A percentile compares a stretch with the other conserved stretches of the same genome.
phyloP scores from a whole-genome alignment of 1,140 invertebrate species.

The Cryptotermes secundus region DNA sequence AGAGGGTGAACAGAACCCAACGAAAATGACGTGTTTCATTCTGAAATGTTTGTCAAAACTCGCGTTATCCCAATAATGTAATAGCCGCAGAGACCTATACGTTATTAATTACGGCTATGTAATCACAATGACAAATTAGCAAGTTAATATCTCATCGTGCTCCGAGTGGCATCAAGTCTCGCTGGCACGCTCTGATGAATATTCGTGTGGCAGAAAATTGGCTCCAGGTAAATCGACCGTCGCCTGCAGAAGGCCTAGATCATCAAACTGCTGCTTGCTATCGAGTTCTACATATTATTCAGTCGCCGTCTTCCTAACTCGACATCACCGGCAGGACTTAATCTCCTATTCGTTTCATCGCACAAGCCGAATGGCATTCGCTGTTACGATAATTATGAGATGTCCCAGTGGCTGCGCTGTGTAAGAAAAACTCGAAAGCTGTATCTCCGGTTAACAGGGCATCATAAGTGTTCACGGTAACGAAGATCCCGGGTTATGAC shows the following conservation, averaged over 20 bases:
- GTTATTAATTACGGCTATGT: not conserved
- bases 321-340: no score
- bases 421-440: no score
- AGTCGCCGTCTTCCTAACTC: not conserved
- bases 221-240: not conserved
- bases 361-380: no score
- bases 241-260: not conserved
- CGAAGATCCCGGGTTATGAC: no score
- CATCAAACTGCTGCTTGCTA: not conserved
- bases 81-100: not conserved
- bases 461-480: no score
- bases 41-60: not conserved
- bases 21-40: no score
- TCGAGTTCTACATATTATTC: not conserved
- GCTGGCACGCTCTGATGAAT: not conserved
- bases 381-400: no score
- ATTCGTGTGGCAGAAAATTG: not conserved
- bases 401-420: no score
- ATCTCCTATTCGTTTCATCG: no score
- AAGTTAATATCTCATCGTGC: not conserved
- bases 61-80: not conserved
- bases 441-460: no score
- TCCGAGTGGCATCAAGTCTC: not conserved
- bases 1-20: no score
- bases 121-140: not conserved